Evolutionary conservation across 30 jellyfish, hydroid and myxozoan genomes (phyloP), one percentile per base, ranked within the genome.

Genomic region (Aurelia coerulea): DNA sequence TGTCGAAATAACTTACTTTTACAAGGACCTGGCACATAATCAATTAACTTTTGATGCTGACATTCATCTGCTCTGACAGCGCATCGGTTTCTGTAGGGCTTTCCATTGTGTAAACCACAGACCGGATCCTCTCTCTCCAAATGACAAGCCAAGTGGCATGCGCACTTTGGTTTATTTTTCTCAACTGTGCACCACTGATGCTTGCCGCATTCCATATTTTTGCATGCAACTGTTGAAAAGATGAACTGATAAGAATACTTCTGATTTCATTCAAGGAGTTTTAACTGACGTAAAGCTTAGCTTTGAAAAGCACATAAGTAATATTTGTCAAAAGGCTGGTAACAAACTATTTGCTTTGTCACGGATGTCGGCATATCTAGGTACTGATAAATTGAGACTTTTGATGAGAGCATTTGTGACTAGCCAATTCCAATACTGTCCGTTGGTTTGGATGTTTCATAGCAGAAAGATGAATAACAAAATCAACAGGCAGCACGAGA

Each of bases 181-280:
- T 69, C 76, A 29, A 72, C 42, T 31, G 88, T 52, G 67, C 98
- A 92, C 92, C 84, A 81, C 46, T 92, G 98, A 62, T 92, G 98
- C 68, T 29, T 74, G 1, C 97, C 95, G 68, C 98, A 92, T 53
- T 65, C 65, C 0, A 70, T 75, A 29, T 63, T 65, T 17, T 68
- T 75, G 89, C 98, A 92, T 11, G 86, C 91, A 50, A 39, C 98
- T 92, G 84, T 29, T 70, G 75, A 42, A 53, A 10, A 59, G 50
- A 32, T 16, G 3, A 34, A 3, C 34, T 29, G 15, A 16, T 56
- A 2, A 15, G 41, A 52, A 42, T 10, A 73, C 34, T 2, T 12
- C 56, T 16, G 19, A 35, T 17, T 34, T 3, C 4, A 19, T 14
- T 2, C 23, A 6, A 35, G 3, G 54, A 16, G 50, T 4, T 31